Percentiles rank a stretch among this genome's conserved stretches.
Conservation (phyloP, 1,140 invertebrate species). For the Lethrus apterus region DNA sequence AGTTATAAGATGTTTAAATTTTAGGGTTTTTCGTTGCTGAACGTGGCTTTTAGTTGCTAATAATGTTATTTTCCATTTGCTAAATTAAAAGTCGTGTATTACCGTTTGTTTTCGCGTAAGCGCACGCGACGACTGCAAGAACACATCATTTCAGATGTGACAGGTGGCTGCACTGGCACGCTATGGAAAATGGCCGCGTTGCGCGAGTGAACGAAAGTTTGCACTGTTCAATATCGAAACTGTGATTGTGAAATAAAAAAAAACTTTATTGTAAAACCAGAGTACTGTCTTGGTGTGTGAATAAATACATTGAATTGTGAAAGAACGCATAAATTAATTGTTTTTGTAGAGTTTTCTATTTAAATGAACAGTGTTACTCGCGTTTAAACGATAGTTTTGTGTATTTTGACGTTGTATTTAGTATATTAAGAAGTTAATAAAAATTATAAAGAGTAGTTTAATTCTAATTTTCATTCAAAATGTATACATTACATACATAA, state of each 20-base stretch:
- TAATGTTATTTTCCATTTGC: no score
- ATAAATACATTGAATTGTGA: neutral
- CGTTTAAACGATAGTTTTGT: no score
- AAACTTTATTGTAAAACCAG: slow-evolving; percentile 15
- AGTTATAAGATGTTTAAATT: no score
- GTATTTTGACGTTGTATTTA: no score
- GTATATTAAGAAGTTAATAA: no score
- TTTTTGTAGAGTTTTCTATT: no score
- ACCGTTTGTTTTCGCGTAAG: slow-evolving; percentile 8
- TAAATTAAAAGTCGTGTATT: slow-evolving; percentile 6
- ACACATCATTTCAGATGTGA: slow-evolving; percentile 29
- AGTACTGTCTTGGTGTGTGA: slow-evolving; percentile 19
- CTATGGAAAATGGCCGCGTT: slow-evolving; percentile 37
- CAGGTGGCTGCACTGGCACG: slow-evolving; percentile 39
- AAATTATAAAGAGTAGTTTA: no score
- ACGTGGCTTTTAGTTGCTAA: no score
- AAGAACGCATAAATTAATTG: no score
- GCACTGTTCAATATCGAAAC: slow-evolving; percentile 23
- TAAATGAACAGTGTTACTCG: no score
- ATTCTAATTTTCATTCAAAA: slow-evolving; percentile 7
- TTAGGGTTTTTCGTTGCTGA: no score
- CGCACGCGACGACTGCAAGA: slow-evolving; percentile 20
- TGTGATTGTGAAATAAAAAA: slow-evolving; percentile 21
- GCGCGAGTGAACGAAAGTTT: slow-evolving; percentile 26
- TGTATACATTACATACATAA: no score